Percentiles rank a stretch among this genome's conserved stretches.
Evolutionary conservation across 2,113 vertebrate species (phyloP).

Genomic region (Sinocyclocheilus grahami): DNA sequence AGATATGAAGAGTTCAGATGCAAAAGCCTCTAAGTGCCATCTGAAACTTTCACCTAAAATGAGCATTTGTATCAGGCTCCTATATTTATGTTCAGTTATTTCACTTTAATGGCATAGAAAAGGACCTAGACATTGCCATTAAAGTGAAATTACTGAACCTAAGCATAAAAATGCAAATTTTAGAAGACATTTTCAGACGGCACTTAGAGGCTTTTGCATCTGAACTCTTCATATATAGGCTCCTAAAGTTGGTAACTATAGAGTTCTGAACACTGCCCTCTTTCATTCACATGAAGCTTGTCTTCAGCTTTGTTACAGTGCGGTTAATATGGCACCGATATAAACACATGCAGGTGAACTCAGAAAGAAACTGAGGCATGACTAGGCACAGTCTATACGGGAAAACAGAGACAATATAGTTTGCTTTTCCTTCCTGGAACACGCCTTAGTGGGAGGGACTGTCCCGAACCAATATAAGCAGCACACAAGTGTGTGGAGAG

Average conservation of each 20-base stretch:
- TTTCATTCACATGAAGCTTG: neutral
- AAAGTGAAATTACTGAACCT: too few relatives aligned
- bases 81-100: too few relatives aligned
- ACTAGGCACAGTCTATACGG: conserved; percentile 1
- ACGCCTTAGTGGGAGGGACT: conserved; percentile 12
- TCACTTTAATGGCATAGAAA: too few relatives aligned
- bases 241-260: neutral
- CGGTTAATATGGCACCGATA: neutral
- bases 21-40: too few relatives aligned
- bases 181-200: too few relatives aligned
- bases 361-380: neutral
- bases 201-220: too few relatives aligned
- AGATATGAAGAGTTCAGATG: neutral
- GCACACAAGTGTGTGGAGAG: neutral
- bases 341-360: neutral
- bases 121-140: too few relatives aligned
- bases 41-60: too few relatives aligned
- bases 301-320: neutral
- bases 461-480: neutral
- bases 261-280: neutral
- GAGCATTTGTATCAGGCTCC: too few relatives aligned
- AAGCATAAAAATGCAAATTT: too few relatives aligned
- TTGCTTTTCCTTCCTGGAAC: conserved; percentile 8
- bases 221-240: too few relatives aligned
- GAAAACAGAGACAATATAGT: neutral